phyloP scores from a whole-genome alignment of 2,113 vertebrate species.

The Protobothrops mucrosquamatus region DNA sequence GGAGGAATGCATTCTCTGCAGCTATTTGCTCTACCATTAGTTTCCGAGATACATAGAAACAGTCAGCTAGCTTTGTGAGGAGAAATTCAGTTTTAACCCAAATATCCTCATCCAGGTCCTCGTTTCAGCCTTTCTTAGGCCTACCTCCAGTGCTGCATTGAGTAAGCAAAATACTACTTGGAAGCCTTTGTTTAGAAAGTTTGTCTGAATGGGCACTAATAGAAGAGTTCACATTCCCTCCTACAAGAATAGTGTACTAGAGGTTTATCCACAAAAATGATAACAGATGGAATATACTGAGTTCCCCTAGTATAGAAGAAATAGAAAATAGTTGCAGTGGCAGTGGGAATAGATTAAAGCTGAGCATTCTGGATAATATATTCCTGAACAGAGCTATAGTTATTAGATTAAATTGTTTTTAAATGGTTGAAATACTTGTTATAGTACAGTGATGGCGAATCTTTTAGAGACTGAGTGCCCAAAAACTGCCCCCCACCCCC shows the following conservation, averaged over 20 bases:
- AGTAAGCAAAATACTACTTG: neutral
- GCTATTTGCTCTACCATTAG: neutral
- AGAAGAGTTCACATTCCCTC: neutral
- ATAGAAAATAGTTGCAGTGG: neutral
- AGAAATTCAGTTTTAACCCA: neutral
- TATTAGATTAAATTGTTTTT: neutral
- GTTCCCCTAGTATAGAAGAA: neutral
- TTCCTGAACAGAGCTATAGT: neutral
- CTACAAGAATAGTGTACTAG: neutral
- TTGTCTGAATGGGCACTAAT: neutral
- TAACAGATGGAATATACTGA: neutral
- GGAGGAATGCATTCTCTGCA: neutral
- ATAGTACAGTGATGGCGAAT: neutral
- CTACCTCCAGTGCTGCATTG: neutral
- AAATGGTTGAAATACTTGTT: neutral
- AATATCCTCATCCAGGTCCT: neutral
- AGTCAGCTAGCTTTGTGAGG: neutral
- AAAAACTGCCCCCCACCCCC: too few relatives aligned
- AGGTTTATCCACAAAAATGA: neutral
- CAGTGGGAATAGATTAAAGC: neutral
- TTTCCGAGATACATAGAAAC: neutral
- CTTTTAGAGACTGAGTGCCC: too few relatives aligned
- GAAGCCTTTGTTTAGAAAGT: neutral
- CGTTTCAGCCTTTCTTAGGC: neutral
- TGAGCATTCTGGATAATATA: neutral